A percentile compares a stretch with the other conserved stretches of the same genome.
Conservation (phyloP, 2,113 vertebrate genomes). For the Sciurus niger region DNA sequence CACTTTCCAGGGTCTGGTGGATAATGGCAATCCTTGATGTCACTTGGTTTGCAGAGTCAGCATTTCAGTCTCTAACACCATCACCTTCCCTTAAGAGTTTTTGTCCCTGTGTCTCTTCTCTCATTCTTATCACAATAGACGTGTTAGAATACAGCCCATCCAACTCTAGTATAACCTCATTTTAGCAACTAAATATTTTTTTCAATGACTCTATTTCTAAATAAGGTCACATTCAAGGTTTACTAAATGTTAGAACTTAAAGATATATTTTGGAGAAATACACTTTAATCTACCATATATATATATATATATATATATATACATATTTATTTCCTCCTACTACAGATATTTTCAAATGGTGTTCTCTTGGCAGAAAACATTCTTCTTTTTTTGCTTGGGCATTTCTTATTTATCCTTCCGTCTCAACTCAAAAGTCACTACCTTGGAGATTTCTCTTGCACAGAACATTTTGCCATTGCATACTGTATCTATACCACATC, state of each 20-base stretch:
- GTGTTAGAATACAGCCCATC: background rate
- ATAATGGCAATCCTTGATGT: too few relatives aligned
- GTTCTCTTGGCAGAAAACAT: background rate
- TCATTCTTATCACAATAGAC: background rate
- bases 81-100: background rate
- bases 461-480: background rate
- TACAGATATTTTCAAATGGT: background rate
- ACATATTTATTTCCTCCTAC: background rate
- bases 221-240: background rate
- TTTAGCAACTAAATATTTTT: background rate
- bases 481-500: background rate
- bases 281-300: background rate
- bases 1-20: background rate
- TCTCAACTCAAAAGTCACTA: slow-evolving; percentile 1
- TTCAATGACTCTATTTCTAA: background rate
- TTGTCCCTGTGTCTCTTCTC: background rate
- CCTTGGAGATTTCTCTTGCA: background rate
- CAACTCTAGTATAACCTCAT: background rate
- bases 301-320: too few relatives aligned
- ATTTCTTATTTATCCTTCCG: background rate
- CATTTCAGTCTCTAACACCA: background rate
- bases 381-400: background rate
- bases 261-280: background rate
- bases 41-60: background rate
- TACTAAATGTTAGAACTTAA: background rate